Conservation (phyloP, 2,113 vertebrate genomes). For the Casuarius casuarius region DNA sequence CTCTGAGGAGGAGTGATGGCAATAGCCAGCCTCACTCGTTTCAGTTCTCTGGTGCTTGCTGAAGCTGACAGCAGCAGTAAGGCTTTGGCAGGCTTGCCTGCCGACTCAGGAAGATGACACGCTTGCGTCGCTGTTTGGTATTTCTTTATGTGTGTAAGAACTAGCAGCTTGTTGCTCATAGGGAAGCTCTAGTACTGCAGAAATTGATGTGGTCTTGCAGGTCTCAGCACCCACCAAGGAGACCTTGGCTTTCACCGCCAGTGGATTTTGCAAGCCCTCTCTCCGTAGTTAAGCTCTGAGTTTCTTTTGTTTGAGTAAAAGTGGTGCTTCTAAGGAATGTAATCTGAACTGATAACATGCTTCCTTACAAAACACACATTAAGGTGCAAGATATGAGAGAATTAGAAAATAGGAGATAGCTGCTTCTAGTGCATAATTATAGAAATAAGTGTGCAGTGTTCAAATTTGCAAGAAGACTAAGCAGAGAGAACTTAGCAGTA, state of each 20-base stretch:
- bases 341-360: neutral
- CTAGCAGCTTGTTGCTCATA: neutral
- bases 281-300: neutral
- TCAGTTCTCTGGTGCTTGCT: neutral
- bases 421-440: neutral
- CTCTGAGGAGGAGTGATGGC: rapidly evolving
- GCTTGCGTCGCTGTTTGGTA: neutral
- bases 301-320: constrained; percentile 3
- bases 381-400: neutral
- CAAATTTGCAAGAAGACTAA: neutral
- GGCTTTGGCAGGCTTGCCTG: neutral
- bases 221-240: neutral
- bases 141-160: neutral
- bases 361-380: neutral
- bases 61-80: neutral
- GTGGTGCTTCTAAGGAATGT: neutral
- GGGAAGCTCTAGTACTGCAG: neutral
- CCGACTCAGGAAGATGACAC: neutral
- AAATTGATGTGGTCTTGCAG: neutral
- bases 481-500: neutral
- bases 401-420: neutral
- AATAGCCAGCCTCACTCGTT: neutral
- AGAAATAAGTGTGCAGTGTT: neutral
- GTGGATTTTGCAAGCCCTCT: neutral
- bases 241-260: neutral